These are phyloP conservation scores for Anastrepha ludens DNA, from an alignment of 1,140 invertebrate genomes.

Conservation along the genomic window DNA sequence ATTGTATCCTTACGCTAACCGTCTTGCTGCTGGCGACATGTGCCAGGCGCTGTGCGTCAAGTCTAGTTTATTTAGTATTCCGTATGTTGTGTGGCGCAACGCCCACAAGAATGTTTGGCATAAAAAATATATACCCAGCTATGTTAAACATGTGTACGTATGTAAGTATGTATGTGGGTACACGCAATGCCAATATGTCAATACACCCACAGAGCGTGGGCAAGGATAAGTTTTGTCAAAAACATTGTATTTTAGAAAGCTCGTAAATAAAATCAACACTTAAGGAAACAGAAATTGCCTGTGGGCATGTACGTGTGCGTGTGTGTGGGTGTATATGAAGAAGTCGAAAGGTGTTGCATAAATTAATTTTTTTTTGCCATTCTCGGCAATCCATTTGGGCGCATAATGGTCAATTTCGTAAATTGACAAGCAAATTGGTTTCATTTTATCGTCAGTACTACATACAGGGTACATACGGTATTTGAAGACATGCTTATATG, in stretches of 20 bases:
- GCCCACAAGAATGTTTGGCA: neutral
- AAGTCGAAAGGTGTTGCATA: conserved; percentile 19
- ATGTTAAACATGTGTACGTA: neutral
- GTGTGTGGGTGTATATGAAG: neutral
- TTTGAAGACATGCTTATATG: no score
- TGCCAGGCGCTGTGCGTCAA: neutral
- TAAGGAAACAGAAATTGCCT: neutral
- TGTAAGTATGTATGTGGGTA: no score
- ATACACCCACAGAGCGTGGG: no score
- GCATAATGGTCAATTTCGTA: conserved; percentile 46
- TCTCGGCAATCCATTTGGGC: conserved; percentile 2
- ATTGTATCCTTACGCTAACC: conserved; percentile 38
- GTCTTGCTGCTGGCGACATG: neutral
- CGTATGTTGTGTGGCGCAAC: neutral
- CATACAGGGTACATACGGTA: no score
- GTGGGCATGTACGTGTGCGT: no score
- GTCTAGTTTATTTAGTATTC: conserved; percentile 6
- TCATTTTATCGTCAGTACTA: conserved; percentile 12
- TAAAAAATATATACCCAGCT: neutral
- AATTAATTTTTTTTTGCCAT: neutral
- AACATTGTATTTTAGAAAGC: no score
- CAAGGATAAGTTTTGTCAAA: no score
- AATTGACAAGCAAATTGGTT: conserved; percentile 44
- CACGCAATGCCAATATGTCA: no score
- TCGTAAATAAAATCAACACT: no score